Evolutionary conservation across 2,797 vertebrate species (phyloP).

Genomic region (Coccyzus lansbergi): DNA sequence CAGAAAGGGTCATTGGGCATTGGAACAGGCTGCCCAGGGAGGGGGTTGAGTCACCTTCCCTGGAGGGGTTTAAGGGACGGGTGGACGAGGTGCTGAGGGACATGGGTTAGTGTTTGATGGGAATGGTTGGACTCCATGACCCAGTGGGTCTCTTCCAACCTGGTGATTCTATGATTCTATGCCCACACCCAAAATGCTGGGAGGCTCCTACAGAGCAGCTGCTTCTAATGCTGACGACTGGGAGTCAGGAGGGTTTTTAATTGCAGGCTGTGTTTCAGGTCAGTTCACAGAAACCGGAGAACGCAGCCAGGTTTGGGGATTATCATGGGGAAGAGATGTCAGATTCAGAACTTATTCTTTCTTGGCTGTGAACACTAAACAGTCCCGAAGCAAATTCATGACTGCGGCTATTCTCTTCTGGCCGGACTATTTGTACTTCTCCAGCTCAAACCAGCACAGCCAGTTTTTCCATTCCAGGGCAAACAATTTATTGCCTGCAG

Average conservation of each 20-base stretch:
- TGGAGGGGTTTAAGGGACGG: too few relatives aligned
- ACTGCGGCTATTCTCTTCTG: conserved; percentile 30
- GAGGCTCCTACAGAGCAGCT: neutral
- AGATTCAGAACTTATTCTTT: neutral
- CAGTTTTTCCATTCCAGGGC: conserved; percentile 60
- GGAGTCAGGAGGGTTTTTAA: neutral
- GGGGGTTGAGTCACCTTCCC: too few relatives aligned
- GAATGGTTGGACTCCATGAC: too few relatives aligned
- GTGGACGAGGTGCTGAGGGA: too few relatives aligned
- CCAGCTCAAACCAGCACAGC: conserved; percentile 5
- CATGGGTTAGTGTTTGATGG: too few relatives aligned
- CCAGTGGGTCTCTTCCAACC: too few relatives aligned
- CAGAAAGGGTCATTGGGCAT: too few relatives aligned
- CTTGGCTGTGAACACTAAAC: conserved; percentile 25
- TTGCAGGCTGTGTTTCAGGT: neutral
- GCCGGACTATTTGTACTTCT: conserved; percentile 51
- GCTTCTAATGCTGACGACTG: neutral
- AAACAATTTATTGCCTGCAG: conserved; percentile 38
- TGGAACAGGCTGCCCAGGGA: too few relatives aligned
- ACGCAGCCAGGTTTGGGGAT: neutral
- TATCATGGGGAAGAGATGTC: neutral
- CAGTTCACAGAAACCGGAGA: neutral
- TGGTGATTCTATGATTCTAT: too few relatives aligned
- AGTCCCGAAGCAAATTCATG: neutral
- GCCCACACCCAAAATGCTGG: neutral